A percentile compares a stretch with the other conserved stretches of the same genome.
phyloP scores from a whole-genome alignment of 37 sponge, comb jelly and placozoan genomes.

The Aphrocallistes beatrix region DNA sequence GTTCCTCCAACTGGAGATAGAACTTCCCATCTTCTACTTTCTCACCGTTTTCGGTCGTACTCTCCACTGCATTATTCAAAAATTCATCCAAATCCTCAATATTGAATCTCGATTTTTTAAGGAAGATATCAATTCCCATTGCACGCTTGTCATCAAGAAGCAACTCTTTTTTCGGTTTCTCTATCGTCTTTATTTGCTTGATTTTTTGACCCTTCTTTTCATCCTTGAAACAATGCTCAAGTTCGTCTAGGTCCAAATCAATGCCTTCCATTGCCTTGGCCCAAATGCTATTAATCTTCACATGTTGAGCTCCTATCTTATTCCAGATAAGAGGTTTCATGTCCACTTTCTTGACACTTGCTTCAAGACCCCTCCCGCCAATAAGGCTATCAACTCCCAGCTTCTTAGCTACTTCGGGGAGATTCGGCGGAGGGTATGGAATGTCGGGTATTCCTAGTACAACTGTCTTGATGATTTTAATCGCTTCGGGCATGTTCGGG shows the following conservation, averaged over 20 bases:
- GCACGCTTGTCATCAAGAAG: not conserved
- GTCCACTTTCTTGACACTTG: not conserved
- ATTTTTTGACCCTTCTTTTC: not conserved
- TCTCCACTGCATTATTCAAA: slow-evolving; percentile 3
- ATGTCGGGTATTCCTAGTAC: not conserved
- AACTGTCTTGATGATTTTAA: not conserved
- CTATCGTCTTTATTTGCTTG: not conserved
- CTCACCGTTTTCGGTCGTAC: not conserved
- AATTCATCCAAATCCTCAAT: not conserved
- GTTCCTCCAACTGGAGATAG: not conserved
- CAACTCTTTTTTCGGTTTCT: not conserved
- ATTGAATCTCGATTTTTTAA: not conserved
- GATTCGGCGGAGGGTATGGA: not conserved
- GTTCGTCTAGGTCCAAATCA: not conserved
- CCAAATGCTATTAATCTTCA: not conserved
- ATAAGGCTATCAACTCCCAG: not conserved
- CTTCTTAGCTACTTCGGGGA: not conserved
- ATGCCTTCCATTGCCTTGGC: not conserved
- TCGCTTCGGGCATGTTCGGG: not conserved
- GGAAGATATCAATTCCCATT: slow-evolving; percentile 5
- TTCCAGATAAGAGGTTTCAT: slow-evolving; percentile 5
- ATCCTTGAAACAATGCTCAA: not conserved
- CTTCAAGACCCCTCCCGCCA: not conserved
- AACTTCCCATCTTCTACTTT: not conserved
- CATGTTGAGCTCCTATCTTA: not conserved